phyloP scores from a whole-genome alignment of 2,888 invertebrate genomes.

The Nemotelus nigrinus region DNA sequence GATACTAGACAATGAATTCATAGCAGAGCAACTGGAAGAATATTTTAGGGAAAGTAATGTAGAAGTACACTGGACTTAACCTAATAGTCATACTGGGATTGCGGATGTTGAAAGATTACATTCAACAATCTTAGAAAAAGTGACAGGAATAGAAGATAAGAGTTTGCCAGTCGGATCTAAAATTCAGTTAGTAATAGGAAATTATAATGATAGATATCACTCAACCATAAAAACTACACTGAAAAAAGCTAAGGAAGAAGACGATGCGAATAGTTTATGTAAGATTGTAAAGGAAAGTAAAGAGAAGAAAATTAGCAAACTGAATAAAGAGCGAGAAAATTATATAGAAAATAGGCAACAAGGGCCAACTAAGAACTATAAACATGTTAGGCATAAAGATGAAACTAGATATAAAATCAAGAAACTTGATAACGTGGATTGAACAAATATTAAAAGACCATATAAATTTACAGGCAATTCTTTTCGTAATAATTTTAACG shows the following conservation, averaged over 20 bases:
- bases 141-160: slow-evolving; percentile 8
- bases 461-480: too few relatives aligned
- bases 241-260: slow-evolving; percentile 1
- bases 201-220: slow-evolving; percentile 21
- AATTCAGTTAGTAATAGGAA: slow-evolving; percentile 11
- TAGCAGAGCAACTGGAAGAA: slow-evolving; percentile 8
- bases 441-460: too few relatives aligned
- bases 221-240: not conserved
- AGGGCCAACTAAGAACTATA: too few relatives aligned
- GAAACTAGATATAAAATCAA: too few relatives aligned
- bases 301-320: not conserved
- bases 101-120: too few relatives aligned
- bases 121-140: slow-evolving; percentile 2
- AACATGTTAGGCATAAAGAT: too few relatives aligned
- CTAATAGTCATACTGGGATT: not conserved
- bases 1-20: slow-evolving; percentile 44
- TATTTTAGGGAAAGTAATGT: slow-evolving; percentile 6
- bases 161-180: not conserved
- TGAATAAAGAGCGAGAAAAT: too few relatives aligned
- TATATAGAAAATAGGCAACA: too few relatives aligned
- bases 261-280: not conserved
- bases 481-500: not conserved
- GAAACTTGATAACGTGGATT: too few relatives aligned
- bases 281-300: slow-evolving; percentile 14
- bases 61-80: slow-evolving; percentile 3